A percentile compares a stretch with the other conserved stretches of the same genome.
Conservation (phyloP, 1,140 invertebrate species). For the Rhysida immarginata region DNA sequence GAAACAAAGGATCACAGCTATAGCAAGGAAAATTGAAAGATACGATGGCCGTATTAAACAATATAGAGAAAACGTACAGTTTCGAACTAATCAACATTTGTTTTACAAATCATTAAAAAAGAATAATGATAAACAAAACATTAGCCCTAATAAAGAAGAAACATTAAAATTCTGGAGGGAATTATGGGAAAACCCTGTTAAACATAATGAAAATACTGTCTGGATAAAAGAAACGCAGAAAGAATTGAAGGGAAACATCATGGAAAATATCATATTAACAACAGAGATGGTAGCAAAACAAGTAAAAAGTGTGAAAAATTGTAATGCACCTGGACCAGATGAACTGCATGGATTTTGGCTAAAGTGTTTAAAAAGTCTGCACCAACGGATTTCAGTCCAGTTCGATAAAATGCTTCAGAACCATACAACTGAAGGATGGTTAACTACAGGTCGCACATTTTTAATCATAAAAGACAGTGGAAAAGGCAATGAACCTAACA, state of each 20-base stretch:
- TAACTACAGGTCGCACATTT: neutral
- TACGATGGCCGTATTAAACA: neutral
- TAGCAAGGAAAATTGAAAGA: neutral
- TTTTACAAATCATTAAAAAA: neutral
- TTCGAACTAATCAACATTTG: neutral
- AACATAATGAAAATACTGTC: neutral
- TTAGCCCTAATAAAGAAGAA: neutral
- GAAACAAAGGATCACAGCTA: neutral
- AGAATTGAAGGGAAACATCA: neutral
- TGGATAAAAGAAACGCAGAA: neutral
- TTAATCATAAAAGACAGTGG: neutral
- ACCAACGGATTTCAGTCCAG: neutral
- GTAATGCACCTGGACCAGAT: neutral
- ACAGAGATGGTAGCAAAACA: neutral
- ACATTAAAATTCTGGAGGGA: neutral
- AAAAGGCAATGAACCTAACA: neutral
- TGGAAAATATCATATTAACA: neutral
- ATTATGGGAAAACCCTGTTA: neutral
- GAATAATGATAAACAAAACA: neutral
- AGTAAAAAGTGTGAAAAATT: neutral
- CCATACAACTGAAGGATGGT: neutral
- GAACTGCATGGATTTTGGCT: neutral
- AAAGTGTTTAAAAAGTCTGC: neutral
- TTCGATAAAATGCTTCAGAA: neutral
- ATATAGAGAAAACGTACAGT: neutral